These are phyloP conservation scores for Anabas testudineus DNA, from an alignment of 2,797 vertebrate species.

Conservation along the genomic window DNA sequence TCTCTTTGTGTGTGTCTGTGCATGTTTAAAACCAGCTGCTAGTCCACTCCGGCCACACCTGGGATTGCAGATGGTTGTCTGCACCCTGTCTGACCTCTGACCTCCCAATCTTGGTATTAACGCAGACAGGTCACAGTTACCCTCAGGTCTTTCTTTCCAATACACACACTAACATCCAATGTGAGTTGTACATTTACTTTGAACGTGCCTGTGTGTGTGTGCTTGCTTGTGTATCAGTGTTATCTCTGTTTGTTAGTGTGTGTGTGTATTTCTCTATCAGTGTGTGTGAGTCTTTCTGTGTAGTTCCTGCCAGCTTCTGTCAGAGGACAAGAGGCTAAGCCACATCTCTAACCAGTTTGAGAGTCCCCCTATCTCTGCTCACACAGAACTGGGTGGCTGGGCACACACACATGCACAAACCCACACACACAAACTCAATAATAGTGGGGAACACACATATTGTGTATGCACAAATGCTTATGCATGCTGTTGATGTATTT, in stretches of 20 bases:
- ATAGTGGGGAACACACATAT: conserved; percentile 25
- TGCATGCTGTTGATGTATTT: conserved; percentile 47
- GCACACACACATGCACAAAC: conserved; percentile 14
- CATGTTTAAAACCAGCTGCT: conserved; percentile 46
- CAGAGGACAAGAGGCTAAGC: conserved; percentile 71
- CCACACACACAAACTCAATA: conserved; percentile 11
- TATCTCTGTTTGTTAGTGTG: conserved; percentile 3
- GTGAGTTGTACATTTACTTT: conserved; percentile 21
- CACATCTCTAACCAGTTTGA: conserved; percentile 62
- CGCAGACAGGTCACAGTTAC: not conserved
- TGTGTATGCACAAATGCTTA: conserved; percentile 29
- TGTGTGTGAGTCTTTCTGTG: conserved; percentile 34
- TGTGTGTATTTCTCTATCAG: conserved; percentile 15
- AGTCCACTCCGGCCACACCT: conserved; percentile 46
- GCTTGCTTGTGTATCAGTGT: conserved; percentile 18
- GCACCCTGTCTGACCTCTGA: conserved; percentile 50
- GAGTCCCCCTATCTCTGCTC: conserved; percentile 69
- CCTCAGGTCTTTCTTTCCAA: not conserved
- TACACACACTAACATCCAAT: conserved; percentile 1
- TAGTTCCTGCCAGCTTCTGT: conserved; percentile 55
- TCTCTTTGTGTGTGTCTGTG: conserved; percentile 18
- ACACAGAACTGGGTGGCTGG: conserved; percentile 52
- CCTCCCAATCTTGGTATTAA: conserved; percentile 30
- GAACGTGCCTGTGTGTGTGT: conserved; percentile 20
- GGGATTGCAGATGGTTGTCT: conserved; percentile 47